Base-by-base conservation (phyloP, 1,140 invertebrate species). In the Caenorhabditis brenneri region DNA sequence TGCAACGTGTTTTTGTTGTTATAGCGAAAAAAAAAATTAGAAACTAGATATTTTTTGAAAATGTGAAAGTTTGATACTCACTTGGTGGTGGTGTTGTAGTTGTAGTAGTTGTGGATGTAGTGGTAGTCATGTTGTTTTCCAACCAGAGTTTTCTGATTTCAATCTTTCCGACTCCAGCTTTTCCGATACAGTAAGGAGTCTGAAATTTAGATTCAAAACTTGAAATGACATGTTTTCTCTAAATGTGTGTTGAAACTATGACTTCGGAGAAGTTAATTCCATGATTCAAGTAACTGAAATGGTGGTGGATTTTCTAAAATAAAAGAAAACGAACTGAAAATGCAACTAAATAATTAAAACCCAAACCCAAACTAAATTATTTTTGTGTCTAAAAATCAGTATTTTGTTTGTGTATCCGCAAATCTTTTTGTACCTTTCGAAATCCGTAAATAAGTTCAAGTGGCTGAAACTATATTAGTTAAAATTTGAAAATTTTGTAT, bases 401-500 rank as follows among this genome's bases (percentile, higher is more conserved):
- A 58, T 15, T 58, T 27, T 5, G n/a, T n/a, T n/a, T n/a, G n/a
- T n/a, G 48, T 27, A 36, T 27, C 9, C 7, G 27, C 4, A 19
- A n/a, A 39, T 80, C 6, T 24, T n/a, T 82, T 39, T 74, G 12
- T 79, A 83, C 82, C 82, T 83, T 83, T 33, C 19, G 22, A 31
- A 55, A 83, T 65, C 82, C 82, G 55, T 83, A 83, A 49, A 74
- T 83, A 51, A 83, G 31, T 55, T 79, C 82, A 51, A 83, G 82
- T 31, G 82, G 82, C 82, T 83, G 82, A 83, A 83, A 83, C 33
- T 80, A 53, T 29, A 53, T 80, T 58, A 80, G 79, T 80, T 49
- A 39, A 53, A 55, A 29, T 29, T 51, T 80, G 2, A 53, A 80
- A 80, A 55, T 4, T 33, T n/a, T 29, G n/a, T n/a, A n/a, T n/a